Base-by-base conservation (phyloP, 2,113 vertebrate genomes). In the Ancistrus triradiatus region DNA sequence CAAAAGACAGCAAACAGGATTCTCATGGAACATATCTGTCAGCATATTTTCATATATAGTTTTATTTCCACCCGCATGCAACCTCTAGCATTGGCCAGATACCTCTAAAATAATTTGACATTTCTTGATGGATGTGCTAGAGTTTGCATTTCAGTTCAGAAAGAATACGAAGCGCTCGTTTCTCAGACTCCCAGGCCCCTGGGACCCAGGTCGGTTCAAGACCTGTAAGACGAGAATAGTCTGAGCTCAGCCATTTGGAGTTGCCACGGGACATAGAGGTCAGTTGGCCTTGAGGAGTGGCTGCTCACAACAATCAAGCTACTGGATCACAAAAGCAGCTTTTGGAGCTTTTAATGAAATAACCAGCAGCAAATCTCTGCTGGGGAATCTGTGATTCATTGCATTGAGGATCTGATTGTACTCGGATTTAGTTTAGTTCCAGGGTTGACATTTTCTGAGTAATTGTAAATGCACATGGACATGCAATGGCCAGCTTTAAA, bases 131-230 rank as follows among this genome's bases (percentile, higher is more conserved):
- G n/a, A n/a, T n/a, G n/a, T n/a, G n/a, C n/a, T n/a, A n/a, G n/a
- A n/a, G 27, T 31, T 31, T 7, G 7, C 3, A 31, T 31, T 31
- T 7, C 27, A 31, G 27, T 31, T 7, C 18, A 13, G 31, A 37
- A 21, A 27, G 33, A 18, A 15, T 2, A 43, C 19, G 4, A 7
- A 9, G 15, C 21, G 17, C 13, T 11, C 27, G 15, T 44, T 44
- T 4, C 7, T 6, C 25, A n/a, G 18, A 25, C 35, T 49, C 33
- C 17, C 8, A 63, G 28, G n/a, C n/a, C n/a, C n/a, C n/a, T n/a
- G n/a, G n/a, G n/a, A n/a, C n/a, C n/a, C 2, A 46, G 46, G 25
- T 63, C 21, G 57, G 38, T 64, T 72, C 59, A 19, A 60, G 24
- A 35, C 27, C 31, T 57, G 25, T 57, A 2, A 58, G 49, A 50